Evolutionary conservation across 1,140 invertebrate species (phyloP).

Genomic region (Apis laboriosa): DNA sequence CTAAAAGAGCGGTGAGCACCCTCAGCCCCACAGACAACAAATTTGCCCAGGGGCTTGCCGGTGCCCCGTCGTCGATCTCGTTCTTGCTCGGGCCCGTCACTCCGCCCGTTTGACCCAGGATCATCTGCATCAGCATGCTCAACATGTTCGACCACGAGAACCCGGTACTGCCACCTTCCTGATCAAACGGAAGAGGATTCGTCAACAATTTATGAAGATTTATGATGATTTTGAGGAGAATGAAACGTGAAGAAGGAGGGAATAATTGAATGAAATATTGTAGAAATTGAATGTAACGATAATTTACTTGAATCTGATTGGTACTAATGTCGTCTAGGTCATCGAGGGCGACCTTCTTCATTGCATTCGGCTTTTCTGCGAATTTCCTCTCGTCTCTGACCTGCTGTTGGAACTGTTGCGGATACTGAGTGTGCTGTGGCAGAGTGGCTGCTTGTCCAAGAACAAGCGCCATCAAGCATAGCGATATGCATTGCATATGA

Average conservation of each 20-base stretch:
- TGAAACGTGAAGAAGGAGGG: no score
- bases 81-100: constrained; percentile 89
- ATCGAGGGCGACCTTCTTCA: constrained; percentile 91
- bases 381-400: constrained; percentile 86
- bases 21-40: constrained; percentile 90
- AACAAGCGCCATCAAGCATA: constrained; percentile 75
- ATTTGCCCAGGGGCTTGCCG: constrained; percentile 91
- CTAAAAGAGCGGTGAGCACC: constrained; percentile 90
- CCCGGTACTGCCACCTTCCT: constrained; percentile 83
- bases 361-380: constrained; percentile 91
- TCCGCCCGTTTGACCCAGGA: constrained; percentile 84
- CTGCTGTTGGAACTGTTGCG: constrained; percentile 76
- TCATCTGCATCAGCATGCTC: constrained; percentile 92
- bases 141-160: constrained; percentile 94
- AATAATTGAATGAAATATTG: background rate
- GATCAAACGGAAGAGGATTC: constrained; percentile 59
- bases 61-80: constrained; percentile 85
- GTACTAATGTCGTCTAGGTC: constrained; percentile 90
- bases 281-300: no score
- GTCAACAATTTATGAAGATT: background rate
- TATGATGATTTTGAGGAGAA: no score
- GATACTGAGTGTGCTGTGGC: constrained; percentile 74
- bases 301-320: constrained; percentile 87
- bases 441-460: constrained; percentile 74
- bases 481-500: constrained; percentile 71